Evolutionary conservation across 1,140 invertebrate genomes (phyloP).

Genomic region (Tachypleus tridentatus): DNA sequence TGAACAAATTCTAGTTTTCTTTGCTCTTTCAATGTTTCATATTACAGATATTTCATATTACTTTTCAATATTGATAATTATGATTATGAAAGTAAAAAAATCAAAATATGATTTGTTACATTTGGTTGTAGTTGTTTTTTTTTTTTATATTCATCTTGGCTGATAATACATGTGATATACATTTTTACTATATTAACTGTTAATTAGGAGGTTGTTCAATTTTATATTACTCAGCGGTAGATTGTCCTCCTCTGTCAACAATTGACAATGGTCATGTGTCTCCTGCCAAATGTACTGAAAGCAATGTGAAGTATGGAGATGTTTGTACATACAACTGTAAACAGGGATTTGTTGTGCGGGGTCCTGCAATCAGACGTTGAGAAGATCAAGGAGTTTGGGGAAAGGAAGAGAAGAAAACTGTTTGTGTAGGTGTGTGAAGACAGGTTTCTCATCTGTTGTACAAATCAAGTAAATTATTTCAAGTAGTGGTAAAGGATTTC

Average conservation of each 20-base stretch:
- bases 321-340: slow-evolving; percentile 43
- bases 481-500: too few relatives aligned
- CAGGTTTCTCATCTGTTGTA: too few relatives aligned
- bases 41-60: too few relatives aligned
- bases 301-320: slow-evolving; percentile 39
- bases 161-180: neutral
- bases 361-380: slow-evolving; percentile 37
- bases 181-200: too few relatives aligned
- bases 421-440: slow-evolving; percentile 37
- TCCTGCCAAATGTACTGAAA: slow-evolving; percentile 38
- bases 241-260: slow-evolving; percentile 41
- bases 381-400: slow-evolving; percentile 39
- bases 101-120: neutral
- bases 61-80: neutral
- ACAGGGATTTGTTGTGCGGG: slow-evolving; percentile 42
- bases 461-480: too few relatives aligned
- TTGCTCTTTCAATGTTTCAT: too few relatives aligned
- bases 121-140: neutral
- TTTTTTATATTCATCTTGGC: neutral
- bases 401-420: slow-evolving; percentile 32
- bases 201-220: slow-evolving; percentile 5
- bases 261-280: slow-evolving; percentile 38
- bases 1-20: too few relatives aligned
- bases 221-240: slow-evolving; percentile 36
- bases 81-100: slow-evolving; percentile 1